phyloP scores from a whole-genome alignment of 2,888 invertebrate genomes.

The Ophioninae sp. region DNA sequence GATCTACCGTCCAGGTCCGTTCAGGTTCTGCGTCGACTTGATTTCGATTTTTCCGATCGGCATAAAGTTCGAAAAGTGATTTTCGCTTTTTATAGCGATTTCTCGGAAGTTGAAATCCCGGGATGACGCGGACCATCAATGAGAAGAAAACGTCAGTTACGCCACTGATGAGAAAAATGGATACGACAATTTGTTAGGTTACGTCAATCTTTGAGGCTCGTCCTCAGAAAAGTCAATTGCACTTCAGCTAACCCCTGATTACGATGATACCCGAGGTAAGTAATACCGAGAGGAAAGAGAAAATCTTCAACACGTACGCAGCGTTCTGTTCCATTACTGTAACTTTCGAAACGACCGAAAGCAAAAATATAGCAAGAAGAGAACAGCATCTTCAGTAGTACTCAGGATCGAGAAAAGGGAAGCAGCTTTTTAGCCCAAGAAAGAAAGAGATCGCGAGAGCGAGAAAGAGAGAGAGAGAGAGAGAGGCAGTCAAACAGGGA shows the following conservation, averaged over 20 bases:
- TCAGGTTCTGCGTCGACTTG: no score
- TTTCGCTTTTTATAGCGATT: no score
- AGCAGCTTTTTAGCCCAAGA: constrained; percentile 4
- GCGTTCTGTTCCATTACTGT: neutral
- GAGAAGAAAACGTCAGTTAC: no score
- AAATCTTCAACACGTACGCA: neutral
- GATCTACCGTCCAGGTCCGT: no score
- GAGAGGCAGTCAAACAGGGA: neutral
- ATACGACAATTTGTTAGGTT: no score
- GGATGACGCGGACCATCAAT: no score
- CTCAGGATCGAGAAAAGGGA: constrained; percentile 47
- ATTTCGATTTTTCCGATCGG: no score
- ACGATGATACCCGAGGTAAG: neutral
- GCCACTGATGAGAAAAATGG: no score
- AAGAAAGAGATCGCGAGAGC: constrained; percentile 23
- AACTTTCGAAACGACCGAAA: constrained; percentile 33
- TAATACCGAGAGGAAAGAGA: neutral
- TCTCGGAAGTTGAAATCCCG: no score
- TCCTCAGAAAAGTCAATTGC: no score
- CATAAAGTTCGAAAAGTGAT: no score
- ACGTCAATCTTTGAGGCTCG: no score
- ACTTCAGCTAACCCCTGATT: neutral
- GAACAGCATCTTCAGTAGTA: constrained; percentile 37
- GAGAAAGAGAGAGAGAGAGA: constrained; percentile 33
- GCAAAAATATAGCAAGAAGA: constrained; percentile 37